These are phyloP conservation scores for Anser brachyrhynchus DNA, from an alignment of 2,113 vertebrate species.

Conservation along the genomic window DNA sequence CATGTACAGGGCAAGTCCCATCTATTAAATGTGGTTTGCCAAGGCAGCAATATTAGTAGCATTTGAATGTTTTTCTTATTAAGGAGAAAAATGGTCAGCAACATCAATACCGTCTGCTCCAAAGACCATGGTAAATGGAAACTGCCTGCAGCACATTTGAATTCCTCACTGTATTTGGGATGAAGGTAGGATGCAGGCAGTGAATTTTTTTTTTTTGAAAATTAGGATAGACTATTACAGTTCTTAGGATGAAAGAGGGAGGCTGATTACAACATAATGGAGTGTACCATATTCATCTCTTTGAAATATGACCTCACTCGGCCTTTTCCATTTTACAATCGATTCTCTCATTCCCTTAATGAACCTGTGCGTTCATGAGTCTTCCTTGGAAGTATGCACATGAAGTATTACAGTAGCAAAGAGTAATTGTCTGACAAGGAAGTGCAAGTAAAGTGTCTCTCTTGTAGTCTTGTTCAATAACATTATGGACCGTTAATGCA, in stretches of 20 bases:
- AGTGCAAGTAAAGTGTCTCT: conserved; percentile 81
- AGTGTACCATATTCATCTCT: conserved; percentile 85
- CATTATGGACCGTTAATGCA: conserved; percentile 82
- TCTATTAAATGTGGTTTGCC: conserved; percentile 83
- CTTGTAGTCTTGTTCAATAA: conserved; percentile 83
- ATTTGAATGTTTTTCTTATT: conserved; percentile 89
- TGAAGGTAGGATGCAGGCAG: conserved; percentile 54
- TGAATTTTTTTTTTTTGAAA: conserved; percentile 49
- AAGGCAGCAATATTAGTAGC: conserved; percentile 84
- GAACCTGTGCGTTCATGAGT: conserved; percentile 81
- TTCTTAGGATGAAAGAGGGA: conserved; percentile 81
- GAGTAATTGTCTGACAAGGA: conserved; percentile 83
- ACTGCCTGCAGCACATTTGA: conserved; percentile 65
- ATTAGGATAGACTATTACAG: conserved; percentile 81
- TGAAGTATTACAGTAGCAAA: conserved; percentile 80
- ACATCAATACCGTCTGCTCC: conserved; percentile 71
- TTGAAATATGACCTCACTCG: conserved; percentile 85
- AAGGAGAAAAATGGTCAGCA: conserved; percentile 82
- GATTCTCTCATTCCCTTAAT: conserved; percentile 86
- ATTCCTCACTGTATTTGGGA: conserved; percentile 60
- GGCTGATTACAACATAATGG: conserved; percentile 89
- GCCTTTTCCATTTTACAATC: conserved; percentile 86
- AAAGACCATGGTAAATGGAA: conserved; percentile 74
- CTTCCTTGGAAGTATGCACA: conserved; percentile 80
- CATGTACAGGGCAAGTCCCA: conserved; percentile 79